phyloP scores from a whole-genome alignment of 2,797 vertebrate genomes.

The Gymnopithys bicolor region DNA sequence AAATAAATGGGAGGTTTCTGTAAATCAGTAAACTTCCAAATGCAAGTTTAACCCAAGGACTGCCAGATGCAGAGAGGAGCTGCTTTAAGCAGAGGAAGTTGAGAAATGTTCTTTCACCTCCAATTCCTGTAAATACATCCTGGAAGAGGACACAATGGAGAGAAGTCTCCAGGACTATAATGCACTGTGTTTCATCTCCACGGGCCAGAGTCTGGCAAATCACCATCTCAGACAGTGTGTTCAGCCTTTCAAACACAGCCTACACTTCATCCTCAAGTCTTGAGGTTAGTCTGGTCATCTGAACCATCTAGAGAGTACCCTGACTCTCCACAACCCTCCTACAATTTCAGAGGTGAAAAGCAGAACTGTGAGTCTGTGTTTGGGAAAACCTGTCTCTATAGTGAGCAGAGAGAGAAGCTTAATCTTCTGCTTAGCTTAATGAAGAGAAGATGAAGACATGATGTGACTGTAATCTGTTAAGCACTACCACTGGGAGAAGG shows the following conservation, averaged over 20 bases:
- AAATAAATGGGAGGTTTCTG: constrained; percentile 13
- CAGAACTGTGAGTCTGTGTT: neutral
- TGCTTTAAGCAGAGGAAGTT: neutral
- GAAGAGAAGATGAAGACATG: constrained; percentile 41
- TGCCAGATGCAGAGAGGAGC: neutral
- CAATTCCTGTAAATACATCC: neutral
- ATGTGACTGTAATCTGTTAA: neutral
- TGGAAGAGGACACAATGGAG: neutral
- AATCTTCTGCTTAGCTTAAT: constrained; percentile 62
- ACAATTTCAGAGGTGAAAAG: constrained; percentile 15
- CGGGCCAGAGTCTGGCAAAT: neutral
- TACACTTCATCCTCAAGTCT: neutral
- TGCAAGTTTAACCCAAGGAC: constrained; percentile 16
- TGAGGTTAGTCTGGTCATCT: constrained; percentile 1
- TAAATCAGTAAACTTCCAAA: neutral
- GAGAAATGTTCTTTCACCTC: neutral
- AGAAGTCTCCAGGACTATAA: neutral
- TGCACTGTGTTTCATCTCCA: neutral
- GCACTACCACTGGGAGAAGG: constrained; percentile 4
- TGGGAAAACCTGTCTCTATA: constrained; percentile 6
- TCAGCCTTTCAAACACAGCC: neutral
- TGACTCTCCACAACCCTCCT: neutral
- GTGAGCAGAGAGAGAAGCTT: constrained; percentile 15
- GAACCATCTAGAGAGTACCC: neutral
- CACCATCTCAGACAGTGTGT: neutral